These are phyloP conservation scores for Spodoptera exigua DNA, from an alignment of 2,888 invertebrate genomes.

Conservation along the genomic window DNA sequence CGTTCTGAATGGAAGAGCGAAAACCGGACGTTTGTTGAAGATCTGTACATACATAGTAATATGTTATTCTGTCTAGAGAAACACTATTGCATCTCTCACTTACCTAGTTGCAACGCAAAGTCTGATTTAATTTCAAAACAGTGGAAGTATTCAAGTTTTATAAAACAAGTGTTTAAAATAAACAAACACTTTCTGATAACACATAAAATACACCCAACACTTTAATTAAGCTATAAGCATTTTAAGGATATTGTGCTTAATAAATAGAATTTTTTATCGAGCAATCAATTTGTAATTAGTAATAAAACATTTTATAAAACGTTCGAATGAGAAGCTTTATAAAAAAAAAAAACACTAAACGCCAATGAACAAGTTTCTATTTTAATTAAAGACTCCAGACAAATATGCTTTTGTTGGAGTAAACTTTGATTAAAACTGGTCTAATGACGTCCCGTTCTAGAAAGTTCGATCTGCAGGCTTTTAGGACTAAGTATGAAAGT, in stretches of 20 bases:
- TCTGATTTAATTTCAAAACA: no score
- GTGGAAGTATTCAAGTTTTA: no score
- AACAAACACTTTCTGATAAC: no score
- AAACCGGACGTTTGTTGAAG: no score
- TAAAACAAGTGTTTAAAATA: no score
- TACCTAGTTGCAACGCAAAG: no score
- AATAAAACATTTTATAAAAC: conserved; percentile 19
- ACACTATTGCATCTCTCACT: no score
- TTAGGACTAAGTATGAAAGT: conserved; percentile 2
- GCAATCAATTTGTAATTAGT: conserved; percentile 18
- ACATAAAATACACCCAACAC: background rate
- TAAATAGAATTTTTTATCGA: conserved; percentile 17
- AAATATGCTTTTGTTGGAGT: conserved; percentile 22
- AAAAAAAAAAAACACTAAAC: conserved; percentile 8
- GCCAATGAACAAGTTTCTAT: conserved; percentile 14
- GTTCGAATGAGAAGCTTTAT: background rate
- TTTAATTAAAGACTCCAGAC: conserved; percentile 23
- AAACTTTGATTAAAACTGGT: conserved; percentile 35
- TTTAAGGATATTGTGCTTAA: background rate
- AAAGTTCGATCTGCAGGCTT: conserved; percentile 14
- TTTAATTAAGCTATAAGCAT: conserved; percentile 13
- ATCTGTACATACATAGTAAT: no score
- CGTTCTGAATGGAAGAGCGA: no score
- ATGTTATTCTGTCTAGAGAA: no score
- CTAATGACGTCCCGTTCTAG: conserved; percentile 14